A percentile compares a stretch with the other conserved stretches of the same genome.
Conservation (phyloP, 2,113 vertebrate genomes). For the Panurus biarmicus region DNA sequence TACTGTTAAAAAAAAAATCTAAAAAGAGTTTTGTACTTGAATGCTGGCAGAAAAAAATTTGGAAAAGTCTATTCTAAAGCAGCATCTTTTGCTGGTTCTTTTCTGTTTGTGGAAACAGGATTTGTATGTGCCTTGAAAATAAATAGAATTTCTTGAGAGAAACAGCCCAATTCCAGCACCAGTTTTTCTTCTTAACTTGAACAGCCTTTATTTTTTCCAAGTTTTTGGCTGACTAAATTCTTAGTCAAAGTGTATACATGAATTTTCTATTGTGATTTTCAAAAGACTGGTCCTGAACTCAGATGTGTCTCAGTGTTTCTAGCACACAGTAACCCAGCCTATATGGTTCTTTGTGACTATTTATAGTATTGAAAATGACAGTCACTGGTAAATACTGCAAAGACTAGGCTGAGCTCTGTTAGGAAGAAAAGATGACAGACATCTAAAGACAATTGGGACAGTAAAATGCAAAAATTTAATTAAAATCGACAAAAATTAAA, state of each 20-base stretch:
- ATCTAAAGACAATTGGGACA: background rate
- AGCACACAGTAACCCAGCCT: background rate
- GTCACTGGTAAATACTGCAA: background rate
- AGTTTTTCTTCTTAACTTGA: background rate
- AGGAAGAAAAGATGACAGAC: background rate
- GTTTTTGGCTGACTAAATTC: background rate
- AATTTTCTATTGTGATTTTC: background rate
- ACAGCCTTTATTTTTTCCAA: background rate
- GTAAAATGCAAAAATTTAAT: background rate
- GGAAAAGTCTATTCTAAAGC: background rate
- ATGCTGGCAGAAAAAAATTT: background rate
- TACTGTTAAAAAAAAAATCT: background rate
- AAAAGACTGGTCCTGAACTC: background rate
- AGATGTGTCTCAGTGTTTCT: background rate
- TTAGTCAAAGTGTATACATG: background rate
- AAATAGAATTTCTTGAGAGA: constrained; percentile 13
- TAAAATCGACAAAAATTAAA: background rate
- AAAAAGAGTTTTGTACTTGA: background rate
- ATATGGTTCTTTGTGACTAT: background rate
- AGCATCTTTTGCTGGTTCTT: background rate
- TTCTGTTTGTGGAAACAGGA: constrained; percentile 24
- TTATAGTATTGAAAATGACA: background rate
- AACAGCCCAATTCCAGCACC: background rate
- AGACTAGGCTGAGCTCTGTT: background rate
- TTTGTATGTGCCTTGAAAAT: constrained; percentile 14